Percentiles rank a stretch among this genome's conserved stretches.
Conservation (phyloP, 2,113 vertebrate genomes). For the Pseudolaguvia tuberculata region DNA sequence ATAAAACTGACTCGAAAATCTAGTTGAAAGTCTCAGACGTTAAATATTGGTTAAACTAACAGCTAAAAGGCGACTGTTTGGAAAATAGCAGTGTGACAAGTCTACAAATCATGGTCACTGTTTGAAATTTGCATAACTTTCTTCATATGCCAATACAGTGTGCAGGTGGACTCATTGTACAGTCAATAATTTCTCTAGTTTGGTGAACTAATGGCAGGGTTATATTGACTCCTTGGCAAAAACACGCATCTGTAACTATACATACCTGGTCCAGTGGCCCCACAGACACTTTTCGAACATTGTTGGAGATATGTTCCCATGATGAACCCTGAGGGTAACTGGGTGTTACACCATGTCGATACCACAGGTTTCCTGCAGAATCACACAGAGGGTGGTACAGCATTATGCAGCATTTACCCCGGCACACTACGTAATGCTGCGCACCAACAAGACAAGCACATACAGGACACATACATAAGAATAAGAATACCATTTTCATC, state of each 20-base stretch:
- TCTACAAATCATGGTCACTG: too few relatives aligned
- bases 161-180: too few relatives aligned
- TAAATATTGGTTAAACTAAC: too few relatives aligned
- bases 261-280: slow-evolving; percentile 94
- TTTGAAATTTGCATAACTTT: too few relatives aligned
- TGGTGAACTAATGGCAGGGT: too few relatives aligned
- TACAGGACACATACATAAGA: background rate
- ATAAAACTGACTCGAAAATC: too few relatives aligned
- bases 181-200: too few relatives aligned
- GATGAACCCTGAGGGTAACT: slow-evolving; percentile 88
- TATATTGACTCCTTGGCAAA: too few relatives aligned
- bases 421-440: background rate
- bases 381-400: background rate
- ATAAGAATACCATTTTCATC: slow-evolving; percentile 83
- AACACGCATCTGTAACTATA: background rate
- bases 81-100: too few relatives aligned
- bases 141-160: too few relatives aligned
- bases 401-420: background rate
- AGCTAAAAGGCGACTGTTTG: too few relatives aligned
- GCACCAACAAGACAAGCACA: background rate
- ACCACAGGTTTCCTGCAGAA: slow-evolving; percentile 85
- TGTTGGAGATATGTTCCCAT: slow-evolving; percentile 94
- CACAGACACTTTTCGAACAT: slow-evolving; percentile 86
- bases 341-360: slow-evolving; percentile 82
- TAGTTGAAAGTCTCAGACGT: too few relatives aligned